phyloP scores from a whole-genome alignment of 2,797 vertebrate species.

The Syngnathus acus region DNA sequence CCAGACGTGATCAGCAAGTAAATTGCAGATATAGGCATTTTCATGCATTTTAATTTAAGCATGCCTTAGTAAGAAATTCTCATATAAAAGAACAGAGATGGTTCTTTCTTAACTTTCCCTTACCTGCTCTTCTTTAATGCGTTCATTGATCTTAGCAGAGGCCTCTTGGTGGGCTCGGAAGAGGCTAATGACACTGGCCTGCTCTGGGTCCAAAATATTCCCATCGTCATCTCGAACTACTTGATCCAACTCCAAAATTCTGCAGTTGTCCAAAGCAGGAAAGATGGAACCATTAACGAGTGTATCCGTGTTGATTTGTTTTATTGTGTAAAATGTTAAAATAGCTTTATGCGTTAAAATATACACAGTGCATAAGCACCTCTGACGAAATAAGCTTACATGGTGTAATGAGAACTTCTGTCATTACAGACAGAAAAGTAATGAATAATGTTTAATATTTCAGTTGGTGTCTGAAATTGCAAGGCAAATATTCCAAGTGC shows the following conservation, averaged over 20 bases:
- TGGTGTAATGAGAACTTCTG: no score
- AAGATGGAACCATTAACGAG: not conserved
- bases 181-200: constrained; percentile 88
- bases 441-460: not conserved
- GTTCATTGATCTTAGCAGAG: constrained; percentile 83
- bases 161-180: constrained; percentile 91
- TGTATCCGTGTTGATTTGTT: not conserved
- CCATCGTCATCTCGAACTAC: constrained; percentile 89
- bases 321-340: not conserved
- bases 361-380: not conserved
- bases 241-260: constrained; percentile 88
- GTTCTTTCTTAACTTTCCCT: not conserved
- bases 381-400: not conserved
- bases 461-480: not conserved
- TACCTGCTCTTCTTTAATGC: constrained; percentile 95
- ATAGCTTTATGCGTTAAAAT: not conserved
- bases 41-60: not conserved
- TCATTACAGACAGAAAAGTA: not conserved
- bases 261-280: constrained; percentile 34
- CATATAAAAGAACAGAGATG: not conserved
- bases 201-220: constrained; percentile 93
- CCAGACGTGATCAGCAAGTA: not conserved
- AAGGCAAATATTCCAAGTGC: no score
- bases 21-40: not conserved
- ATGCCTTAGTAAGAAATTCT: not conserved